A percentile compares a stretch with the other conserved stretches of the same genome.
phyloP scores from a whole-genome alignment of 2,113 vertebrate species.

The Coreoperca whiteheadi region DNA sequence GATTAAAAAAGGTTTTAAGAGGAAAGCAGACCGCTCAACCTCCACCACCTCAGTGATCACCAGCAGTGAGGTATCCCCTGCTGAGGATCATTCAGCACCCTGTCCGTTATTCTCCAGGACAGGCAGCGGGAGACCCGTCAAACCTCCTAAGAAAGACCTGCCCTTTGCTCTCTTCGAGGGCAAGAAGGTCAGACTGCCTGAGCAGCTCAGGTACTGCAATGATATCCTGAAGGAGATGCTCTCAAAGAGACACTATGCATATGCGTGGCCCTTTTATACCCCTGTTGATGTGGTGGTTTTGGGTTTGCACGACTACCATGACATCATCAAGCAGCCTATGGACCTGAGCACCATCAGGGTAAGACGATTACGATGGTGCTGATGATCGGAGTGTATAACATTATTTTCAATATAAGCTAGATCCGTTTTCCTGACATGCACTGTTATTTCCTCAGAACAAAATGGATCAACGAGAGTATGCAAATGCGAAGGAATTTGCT shows the following conservation, averaged over 20 bases:
- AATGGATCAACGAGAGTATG: constrained; percentile 89
- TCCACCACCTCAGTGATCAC: constrained; percentile 71
- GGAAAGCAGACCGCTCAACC: constrained; percentile 88
- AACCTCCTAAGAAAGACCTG: constrained; percentile 81
- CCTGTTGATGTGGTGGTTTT: constrained; percentile 82
- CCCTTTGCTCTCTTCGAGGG: constrained; percentile 71
- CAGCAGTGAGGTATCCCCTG: constrained; percentile 70
- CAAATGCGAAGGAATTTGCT: constrained; percentile 88
- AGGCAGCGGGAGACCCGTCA: constrained; percentile 79
- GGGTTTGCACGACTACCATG: constrained; percentile 85
- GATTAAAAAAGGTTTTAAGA: constrained; percentile 89
- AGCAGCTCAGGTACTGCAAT: constrained; percentile 86
- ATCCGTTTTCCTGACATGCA: background rate
- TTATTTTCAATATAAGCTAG: background rate
- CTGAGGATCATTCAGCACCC: constrained; percentile 65
- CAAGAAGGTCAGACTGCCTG: constrained; percentile 77
- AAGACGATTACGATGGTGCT: constrained; percentile 37
- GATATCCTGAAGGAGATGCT: constrained; percentile 92
- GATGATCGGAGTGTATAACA: background rate
- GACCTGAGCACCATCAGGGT: constrained; percentile 91
- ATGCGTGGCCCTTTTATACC: constrained; percentile 92
- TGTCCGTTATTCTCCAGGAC: constrained; percentile 64
- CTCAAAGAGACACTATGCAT: constrained; percentile 89
- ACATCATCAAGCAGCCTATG: constrained; percentile 88
- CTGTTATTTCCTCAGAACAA: constrained; percentile 82